phyloP scores from a whole-genome alignment of 1,140 invertebrate species.

The Metaphire vulgaris region DNA sequence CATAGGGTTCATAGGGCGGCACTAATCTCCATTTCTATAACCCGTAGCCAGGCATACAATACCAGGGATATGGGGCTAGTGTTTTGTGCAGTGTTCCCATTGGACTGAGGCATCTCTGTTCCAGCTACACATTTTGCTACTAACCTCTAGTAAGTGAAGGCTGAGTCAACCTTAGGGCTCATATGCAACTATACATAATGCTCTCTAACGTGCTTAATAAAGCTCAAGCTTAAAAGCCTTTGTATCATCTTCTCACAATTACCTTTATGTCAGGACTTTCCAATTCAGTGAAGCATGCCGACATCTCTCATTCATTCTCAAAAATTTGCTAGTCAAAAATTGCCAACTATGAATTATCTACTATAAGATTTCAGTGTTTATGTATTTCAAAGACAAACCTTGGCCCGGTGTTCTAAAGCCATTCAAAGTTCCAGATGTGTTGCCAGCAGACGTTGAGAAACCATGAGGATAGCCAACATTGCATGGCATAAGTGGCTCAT shows the following conservation, averaged over 20 bases:
- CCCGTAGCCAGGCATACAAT: background rate
- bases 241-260: too few relatives aligned
- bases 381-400: background rate
- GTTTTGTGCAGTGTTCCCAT: too few relatives aligned
- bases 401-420: conserved; percentile 33
- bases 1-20: background rate
- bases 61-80: background rate
- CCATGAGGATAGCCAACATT: conserved; percentile 70
- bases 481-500: conserved; percentile 86
- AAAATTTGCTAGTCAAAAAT: background rate
- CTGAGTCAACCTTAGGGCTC: too few relatives aligned
- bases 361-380: background rate
- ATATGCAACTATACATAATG: too few relatives aligned
- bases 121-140: too few relatives aligned
- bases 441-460: conserved; percentile 42
- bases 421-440: conserved; percentile 38
- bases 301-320: background rate
- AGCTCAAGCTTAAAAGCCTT: too few relatives aligned
- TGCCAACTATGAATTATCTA: background rate
- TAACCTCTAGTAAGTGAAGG: too few relatives aligned
- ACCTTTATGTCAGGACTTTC: too few relatives aligned
- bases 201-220: too few relatives aligned
- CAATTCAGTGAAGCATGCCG: background rate
- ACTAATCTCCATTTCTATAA: background rate
- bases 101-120: too few relatives aligned